These are phyloP conservation scores for Listronotus bonariensis DNA, from an alignment of 1,140 invertebrate genomes.

Conservation along the genomic window DNA sequence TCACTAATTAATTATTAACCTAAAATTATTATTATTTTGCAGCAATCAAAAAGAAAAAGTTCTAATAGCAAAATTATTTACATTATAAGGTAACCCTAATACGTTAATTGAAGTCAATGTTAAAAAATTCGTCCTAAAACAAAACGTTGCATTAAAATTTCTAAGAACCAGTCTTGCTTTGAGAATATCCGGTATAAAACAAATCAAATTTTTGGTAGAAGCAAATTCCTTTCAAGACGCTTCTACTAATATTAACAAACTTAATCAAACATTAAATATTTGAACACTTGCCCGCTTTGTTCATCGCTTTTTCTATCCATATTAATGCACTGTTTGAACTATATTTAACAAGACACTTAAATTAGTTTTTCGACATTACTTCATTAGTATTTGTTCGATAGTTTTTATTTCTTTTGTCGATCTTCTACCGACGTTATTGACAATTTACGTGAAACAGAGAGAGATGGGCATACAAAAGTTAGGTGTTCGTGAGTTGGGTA, in stretches of 20 bases:
- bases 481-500: neutral
- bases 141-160: too few species aligned
- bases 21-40: too few species aligned
- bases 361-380: constrained; percentile 35
- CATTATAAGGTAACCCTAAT: too few species aligned
- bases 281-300: constrained; percentile 25
- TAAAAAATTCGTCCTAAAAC: too few species aligned
- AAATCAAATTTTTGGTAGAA: constrained; percentile 30
- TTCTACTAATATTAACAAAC: constrained; percentile 27
- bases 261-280: constrained; percentile 34
- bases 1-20: too few species aligned
- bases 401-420: neutral
- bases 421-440: constrained; percentile 12
- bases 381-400: constrained; percentile 11
- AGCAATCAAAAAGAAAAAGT: too few species aligned
- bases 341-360: constrained; percentile 36
- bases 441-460: neutral
- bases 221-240: constrained; percentile 26
- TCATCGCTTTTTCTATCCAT: constrained; percentile 30
- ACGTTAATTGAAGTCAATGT: too few species aligned
- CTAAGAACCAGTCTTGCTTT: neutral
- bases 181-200: constrained; percentile 6
- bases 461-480: neutral
- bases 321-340: constrained; percentile 35
- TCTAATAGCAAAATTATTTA: too few species aligned